Base-by-base conservation (phyloP, 2,888 invertebrate genomes). In the Drosophila paranaensis region DNA sequence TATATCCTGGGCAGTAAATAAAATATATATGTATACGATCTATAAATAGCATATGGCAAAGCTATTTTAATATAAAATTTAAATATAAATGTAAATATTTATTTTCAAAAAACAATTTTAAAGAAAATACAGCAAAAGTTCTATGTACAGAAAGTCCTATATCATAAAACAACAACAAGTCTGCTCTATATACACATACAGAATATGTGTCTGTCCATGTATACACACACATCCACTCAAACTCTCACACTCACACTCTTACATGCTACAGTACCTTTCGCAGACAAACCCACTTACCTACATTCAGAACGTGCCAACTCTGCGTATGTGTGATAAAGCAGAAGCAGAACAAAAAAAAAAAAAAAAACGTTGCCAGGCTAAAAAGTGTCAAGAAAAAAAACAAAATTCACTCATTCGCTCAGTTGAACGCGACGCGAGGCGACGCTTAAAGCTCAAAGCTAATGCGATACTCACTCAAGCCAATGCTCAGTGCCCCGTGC, bases 251-350 rank as follows among this genome's bases (percentile, higher is more conserved):
- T 37, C 16, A 42, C 25, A 55, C 40, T 30, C 2, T 8, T 8
- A 33, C 30, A 33, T 45, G 57, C 63, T 39, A 42, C 30, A 30
- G 10, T 30, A 67, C 43, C 43, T 42, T 14, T 53, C 50, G 48
- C 37, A 56, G 65, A 55, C 60, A 67, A 76, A 70, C 74, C 77
- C 76, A 77, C 67, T 80, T 77, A 89, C 80, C 82, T 74, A 83
- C 82, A 90, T 90, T 89, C 50, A 60, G 54, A 83, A 86, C 64
- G 70, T 75, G 86, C 69, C 74, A 83, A 77, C 72, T 37, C 71
- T 79, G 85, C 82, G 85, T 79, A 81, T 88, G 82, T 84, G 82
- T 88, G 85, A 77, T 83, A 71, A 75, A 69, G 62, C 37, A 20
- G 20, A 75, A 69, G 62, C 37, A 20, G 20, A 20, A 20, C 20